Evolutionary conservation across 2,797 vertebrate genomes (phyloP).

Genomic region (Euthynnus affinis): DNA sequence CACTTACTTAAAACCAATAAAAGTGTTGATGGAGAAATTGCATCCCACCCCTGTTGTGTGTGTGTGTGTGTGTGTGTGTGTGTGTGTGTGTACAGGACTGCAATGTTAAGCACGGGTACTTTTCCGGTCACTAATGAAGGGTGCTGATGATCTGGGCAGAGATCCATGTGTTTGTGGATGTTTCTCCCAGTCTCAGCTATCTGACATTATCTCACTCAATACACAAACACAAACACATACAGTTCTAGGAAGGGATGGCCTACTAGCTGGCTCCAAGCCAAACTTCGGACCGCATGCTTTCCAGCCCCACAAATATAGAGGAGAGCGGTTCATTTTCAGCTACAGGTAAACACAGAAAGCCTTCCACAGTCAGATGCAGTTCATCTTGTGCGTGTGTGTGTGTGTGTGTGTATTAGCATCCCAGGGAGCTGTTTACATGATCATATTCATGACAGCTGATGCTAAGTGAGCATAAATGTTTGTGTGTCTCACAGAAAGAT

Average conservation of each 20-base stretch:
- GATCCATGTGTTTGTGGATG: conserved; percentile 30
- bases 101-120: conserved; percentile 7
- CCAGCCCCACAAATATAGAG: conserved; percentile 22
- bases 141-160: conserved; percentile 24
- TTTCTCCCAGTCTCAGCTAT: conserved; percentile 42
- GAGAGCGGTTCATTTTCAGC: conserved; percentile 9
- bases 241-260: conserved; percentile 11
- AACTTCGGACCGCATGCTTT: conserved; percentile 33
- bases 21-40: conserved; percentile 30
- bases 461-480: conserved; percentile 13
- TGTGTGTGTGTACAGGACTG: not conserved
- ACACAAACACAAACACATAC: conserved; percentile 41
- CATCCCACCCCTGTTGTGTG: not conserved
- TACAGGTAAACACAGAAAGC: conserved; percentile 32
- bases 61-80: no score
- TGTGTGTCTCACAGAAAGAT: conserved; percentile 24
- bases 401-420: conserved; percentile 7
- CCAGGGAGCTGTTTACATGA: conserved; percentile 22
- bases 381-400: conserved; percentile 38
- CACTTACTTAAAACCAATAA: not conserved
- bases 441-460: conserved; percentile 22
- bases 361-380: conserved; percentile 53
- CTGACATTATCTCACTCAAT: conserved; percentile 27
- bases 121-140: conserved; percentile 15
- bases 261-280: conserved; percentile 36